phyloP scores from a whole-genome alignment of 92 coral and sea anemone genomes.

The Actinernus sp. region DNA sequence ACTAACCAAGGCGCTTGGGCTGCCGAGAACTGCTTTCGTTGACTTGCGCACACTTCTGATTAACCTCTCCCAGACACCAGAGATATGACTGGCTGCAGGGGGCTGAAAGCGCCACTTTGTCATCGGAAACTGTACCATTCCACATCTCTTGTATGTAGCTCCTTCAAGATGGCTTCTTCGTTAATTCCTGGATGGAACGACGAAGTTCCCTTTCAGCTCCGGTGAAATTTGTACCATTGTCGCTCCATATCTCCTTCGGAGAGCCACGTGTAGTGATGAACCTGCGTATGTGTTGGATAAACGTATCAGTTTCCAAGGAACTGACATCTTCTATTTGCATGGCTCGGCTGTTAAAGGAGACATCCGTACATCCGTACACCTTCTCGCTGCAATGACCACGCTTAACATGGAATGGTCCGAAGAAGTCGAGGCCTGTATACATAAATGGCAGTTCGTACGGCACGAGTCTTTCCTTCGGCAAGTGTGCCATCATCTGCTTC shows the following conservation, averaged over 20 bases:
- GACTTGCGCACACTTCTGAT: background rate
- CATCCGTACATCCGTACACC: too few species aligned
- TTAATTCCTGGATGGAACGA: constrained; percentile 2
- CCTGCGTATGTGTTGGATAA: constrained; percentile 34
- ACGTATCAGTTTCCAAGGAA: constrained; percentile 46
- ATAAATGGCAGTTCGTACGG: constrained; percentile 20
- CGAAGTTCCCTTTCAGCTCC: constrained; percentile 34
- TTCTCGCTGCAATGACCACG: too few species aligned
- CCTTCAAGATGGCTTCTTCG: constrained; percentile 7
- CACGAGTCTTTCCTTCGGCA: constrained; percentile 42
- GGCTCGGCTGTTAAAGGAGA: constrained; percentile 49
- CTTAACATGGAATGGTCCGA: constrained; percentile 24
- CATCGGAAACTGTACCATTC: constrained; percentile 47
- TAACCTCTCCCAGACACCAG: constrained; percentile 6
- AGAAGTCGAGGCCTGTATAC: constrained; percentile 28
- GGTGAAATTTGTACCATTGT: constrained; percentile 61
- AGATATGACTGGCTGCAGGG: constrained; percentile 56
- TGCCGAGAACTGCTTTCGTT: too few species aligned
- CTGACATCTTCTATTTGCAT: constrained; percentile 63
- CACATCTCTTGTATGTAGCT: constrained; percentile 26
- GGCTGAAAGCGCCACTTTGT: constrained; percentile 54
- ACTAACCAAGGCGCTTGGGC: background rate
- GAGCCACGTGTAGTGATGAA: constrained; percentile 31
- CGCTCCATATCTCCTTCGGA: constrained; percentile 42
- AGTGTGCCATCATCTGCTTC: constrained; percentile 42